Base-by-base conservation (phyloP, 2,797 vertebrate genomes). In the Enteromius paludinosus region DNA sequence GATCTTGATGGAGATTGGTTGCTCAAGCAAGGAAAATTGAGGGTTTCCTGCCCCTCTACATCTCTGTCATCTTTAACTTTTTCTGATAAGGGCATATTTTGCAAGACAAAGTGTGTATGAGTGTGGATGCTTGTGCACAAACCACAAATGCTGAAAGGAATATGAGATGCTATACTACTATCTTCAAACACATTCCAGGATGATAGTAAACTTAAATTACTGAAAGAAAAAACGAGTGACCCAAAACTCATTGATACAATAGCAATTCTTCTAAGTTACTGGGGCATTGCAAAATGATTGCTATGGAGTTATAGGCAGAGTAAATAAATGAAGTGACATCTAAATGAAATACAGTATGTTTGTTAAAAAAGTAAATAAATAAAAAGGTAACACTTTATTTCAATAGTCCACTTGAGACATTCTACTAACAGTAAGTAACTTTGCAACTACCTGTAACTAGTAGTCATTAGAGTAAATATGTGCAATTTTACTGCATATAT, bases 31-130 rank as follows among this genome's bases (percentile, higher is more conserved):
- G 88, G 91, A 92, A 93, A 91, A 89, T 78, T 72, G 86, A 74
- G 90, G 90, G 92, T 91, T 92, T 90, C 89, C 94, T 95, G 94
- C 92, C 93, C 90, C 75, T 91, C 91, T 87, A 92, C 91, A 92
- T 94, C 91, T 87, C 93, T 95, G 95, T 95, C 94, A 95, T 93
- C 90, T 89, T 93, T 95, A 94, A 95, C 94, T 96, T 93, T 94
- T 94, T 93, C 93, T 95, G 94, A 95, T 86, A 90, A 91, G 83
- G 88, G 85, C 43, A n/a, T 86, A 83, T 62, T 84, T 85, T 75
- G 52, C 75, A 76, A 81, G 28, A 72, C 52, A 43, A 65, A 69
- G 12, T 41, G 14, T 85, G 62, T 30, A 66, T 89, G 41, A 64
- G 45, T 49, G 38, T 72, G 83, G 74, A 72, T 88, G 88, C 90